These are phyloP conservation scores for Pardalotus punctatus DNA, from an alignment of 2,113 vertebrate species.

Conservation along the genomic window DNA sequence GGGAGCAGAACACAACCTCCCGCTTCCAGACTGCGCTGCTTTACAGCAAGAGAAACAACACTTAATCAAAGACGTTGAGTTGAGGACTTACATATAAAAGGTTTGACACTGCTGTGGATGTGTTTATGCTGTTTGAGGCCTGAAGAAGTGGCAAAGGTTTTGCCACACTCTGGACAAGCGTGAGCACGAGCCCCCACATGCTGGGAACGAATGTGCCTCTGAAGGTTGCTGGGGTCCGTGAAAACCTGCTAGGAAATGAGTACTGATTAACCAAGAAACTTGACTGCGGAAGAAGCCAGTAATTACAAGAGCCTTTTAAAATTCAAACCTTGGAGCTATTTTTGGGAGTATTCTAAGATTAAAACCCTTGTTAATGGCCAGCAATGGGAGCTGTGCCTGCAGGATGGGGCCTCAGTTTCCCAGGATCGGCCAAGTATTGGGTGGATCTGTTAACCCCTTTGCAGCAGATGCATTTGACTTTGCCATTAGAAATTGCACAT, in stretches of 20 bases:
- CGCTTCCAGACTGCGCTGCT: neutral
- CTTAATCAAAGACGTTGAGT: slow-evolving; percentile 19
- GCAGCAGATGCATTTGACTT: neutral
- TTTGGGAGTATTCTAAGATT: neutral
- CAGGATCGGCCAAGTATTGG: neutral
- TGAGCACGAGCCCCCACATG: slow-evolving; percentile 97
- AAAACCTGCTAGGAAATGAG: slow-evolving; percentile 99
- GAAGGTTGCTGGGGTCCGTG: slow-evolving; percentile 99
- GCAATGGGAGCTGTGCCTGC: neutral
- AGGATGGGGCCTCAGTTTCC: neutral
- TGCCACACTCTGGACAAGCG: slow-evolving; percentile 97
- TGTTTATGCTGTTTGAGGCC: slow-evolving; percentile 99
- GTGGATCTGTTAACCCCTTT: neutral
- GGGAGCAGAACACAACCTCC: neutral
- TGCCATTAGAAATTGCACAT: neutral
- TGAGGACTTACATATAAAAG: slow-evolving; percentile 99
- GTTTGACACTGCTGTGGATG: slow-evolving; percentile 99
- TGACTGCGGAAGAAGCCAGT: slow-evolving; percentile 53
- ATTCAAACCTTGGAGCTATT: neutral
- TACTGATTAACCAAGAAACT: slow-evolving; percentile 82
- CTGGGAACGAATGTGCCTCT: slow-evolving; percentile 99
- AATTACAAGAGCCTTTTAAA: neutral
- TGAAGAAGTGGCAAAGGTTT: slow-evolving; percentile 98
- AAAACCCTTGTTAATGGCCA: neutral
- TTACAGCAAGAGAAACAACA: slow-evolving; percentile 36